Conservation (phyloP, 2,888 invertebrate species). For the Lithosia quadra region DNA sequence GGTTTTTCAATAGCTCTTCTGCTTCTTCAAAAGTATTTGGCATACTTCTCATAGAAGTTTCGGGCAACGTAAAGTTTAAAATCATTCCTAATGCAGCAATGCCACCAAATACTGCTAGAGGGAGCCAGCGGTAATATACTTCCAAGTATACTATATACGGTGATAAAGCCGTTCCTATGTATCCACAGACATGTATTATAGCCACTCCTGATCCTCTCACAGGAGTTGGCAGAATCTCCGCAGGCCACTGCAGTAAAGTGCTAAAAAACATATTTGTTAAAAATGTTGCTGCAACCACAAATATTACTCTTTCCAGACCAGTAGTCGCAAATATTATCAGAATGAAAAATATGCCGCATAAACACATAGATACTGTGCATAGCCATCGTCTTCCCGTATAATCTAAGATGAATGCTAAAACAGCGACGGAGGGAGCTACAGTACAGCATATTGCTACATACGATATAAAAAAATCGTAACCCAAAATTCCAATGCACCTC, state of each 20-base stretch:
- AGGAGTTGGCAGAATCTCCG: slow-evolving; percentile 68
- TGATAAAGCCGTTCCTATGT: slow-evolving; percentile 62
- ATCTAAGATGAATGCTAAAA: slow-evolving; percentile 61
- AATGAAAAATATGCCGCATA: slow-evolving; percentile 61
- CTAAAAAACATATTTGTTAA: slow-evolving; percentile 65
- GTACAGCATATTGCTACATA: slow-evolving; percentile 69
- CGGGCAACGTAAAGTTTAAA: slow-evolving; percentile 39
- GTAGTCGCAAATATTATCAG: slow-evolving; percentile 57
- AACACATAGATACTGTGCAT: slow-evolving; percentile 52
- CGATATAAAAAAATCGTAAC: slow-evolving; percentile 70
- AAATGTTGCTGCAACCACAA: slow-evolving; percentile 66
- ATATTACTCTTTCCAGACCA: slow-evolving; percentile 60
- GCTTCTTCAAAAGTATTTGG: slow-evolving; percentile 49
- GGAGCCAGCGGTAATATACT: slow-evolving; percentile 41
- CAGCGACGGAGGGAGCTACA: slow-evolving; percentile 66
- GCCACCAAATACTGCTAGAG: slow-evolving; percentile 31
- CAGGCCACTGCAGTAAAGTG: slow-evolving; percentile 66
- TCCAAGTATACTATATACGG: slow-evolving; percentile 55
- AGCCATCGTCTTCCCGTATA: slow-evolving; percentile 11
- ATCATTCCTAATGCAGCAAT: slow-evolving; percentile 31
- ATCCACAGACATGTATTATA: slow-evolving; percentile 67
- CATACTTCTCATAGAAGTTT: slow-evolving; percentile 28
- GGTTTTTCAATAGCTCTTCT: slow-evolving; percentile 32
- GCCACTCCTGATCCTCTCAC: slow-evolving; percentile 70
- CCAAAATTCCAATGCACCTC: slow-evolving; percentile 63